Percentiles rank a stretch among this genome's conserved stretches.
Conservation (phyloP, 2,797 vertebrate genomes). For the Lemur catta region DNA sequence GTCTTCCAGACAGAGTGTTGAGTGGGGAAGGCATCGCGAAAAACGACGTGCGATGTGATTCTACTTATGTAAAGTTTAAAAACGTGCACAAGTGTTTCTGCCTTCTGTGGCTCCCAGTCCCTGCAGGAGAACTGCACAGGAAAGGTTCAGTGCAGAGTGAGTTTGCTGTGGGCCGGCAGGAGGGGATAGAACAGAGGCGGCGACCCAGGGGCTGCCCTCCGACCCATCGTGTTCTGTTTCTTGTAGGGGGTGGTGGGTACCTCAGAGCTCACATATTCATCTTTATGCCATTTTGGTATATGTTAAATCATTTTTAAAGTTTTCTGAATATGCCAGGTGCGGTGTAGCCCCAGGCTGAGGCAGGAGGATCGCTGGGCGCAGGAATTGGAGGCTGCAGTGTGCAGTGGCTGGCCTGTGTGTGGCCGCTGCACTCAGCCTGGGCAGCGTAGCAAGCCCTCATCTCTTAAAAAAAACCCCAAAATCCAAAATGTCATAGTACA, state of each 20-base stretch:
- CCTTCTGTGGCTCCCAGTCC: too few species aligned
- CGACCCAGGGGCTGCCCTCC: not conserved
- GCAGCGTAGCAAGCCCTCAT: not conserved
- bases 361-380: not conserved
- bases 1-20: not conserved
- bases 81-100: not conserved
- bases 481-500: not conserved
- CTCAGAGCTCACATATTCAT: not conserved
- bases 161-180: not conserved
- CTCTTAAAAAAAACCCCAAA: not conserved
- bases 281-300: not conserved
- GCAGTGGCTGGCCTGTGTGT: not conserved
- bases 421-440: not conserved
- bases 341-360: not conserved
- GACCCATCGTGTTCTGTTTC: rapidly evolving
- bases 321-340: not conserved
- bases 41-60: not conserved
- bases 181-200: not conserved
- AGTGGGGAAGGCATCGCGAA: not conserved
- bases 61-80: not conserved
- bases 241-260: not conserved
- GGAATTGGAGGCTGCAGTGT: not conserved
- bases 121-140: not conserved
- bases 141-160: not conserved
- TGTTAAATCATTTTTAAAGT: not conserved